Percentiles rank a stretch among this genome's conserved stretches.
phyloP scores from a whole-genome alignment of 2,888 invertebrate species.

The Pyrrhia umbra region DNA sequence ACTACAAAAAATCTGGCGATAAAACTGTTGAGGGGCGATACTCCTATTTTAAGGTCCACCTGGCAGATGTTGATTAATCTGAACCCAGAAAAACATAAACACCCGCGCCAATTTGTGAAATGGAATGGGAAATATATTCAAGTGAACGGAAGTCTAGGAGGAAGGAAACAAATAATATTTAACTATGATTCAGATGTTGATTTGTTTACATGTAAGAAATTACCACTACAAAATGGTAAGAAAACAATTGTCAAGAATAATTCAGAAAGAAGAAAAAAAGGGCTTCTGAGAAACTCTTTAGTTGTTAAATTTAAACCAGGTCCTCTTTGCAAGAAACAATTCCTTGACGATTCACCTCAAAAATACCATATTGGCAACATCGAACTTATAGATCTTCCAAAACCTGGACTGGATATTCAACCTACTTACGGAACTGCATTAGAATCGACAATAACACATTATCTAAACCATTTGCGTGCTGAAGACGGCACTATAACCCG shows the following conservation, averaged over 20 bases:
- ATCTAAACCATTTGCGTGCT: conserved; percentile 79
- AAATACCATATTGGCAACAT: conserved; percentile 83
- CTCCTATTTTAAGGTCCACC: conserved; percentile 77
- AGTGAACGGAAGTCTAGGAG: conserved; percentile 82
- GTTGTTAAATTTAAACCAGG: conserved; percentile 89
- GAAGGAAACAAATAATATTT: conserved; percentile 77
- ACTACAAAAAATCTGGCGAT: conserved; percentile 76
- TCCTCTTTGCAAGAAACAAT: conserved; percentile 87
- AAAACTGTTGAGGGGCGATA: conserved; percentile 74
- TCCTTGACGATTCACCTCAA: conserved; percentile 83
- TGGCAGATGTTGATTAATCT: conserved; percentile 87
- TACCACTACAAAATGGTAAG: conserved; percentile 44
- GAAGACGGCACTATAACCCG: conserved; percentile 81
- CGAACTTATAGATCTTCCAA: conserved; percentile 86
- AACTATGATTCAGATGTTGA: conserved; percentile 76
- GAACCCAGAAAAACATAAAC: conserved; percentile 74
- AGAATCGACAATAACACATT: conserved; percentile 80
- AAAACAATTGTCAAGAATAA: conserved; percentile 55
- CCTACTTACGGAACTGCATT: conserved; percentile 86
- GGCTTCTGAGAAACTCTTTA: conserved; percentile 76
- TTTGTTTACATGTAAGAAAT: conserved; percentile 60
- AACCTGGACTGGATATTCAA: conserved; percentile 83
- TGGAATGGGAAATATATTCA: conserved; percentile 80
- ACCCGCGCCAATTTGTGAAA: conserved; percentile 78
- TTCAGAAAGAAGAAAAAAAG: conserved; percentile 65